phyloP scores from a whole-genome alignment of 92 coral and sea anemone species.

The Galaxea fascicularis region DNA sequence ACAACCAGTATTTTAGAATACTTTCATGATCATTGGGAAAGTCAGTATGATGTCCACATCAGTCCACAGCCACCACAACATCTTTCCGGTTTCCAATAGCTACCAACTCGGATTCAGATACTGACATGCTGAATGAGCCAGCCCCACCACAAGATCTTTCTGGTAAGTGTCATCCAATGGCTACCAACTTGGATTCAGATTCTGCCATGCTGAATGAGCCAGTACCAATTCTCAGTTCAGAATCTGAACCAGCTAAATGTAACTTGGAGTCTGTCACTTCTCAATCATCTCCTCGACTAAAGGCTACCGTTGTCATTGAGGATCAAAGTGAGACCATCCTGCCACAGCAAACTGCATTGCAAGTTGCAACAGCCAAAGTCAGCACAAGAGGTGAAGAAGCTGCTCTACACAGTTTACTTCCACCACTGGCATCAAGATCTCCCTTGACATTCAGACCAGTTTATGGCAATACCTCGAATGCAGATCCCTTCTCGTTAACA shows the following conservation, averaged over 20 bases:
- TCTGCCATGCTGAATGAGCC: not conserved
- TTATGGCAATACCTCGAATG: not conserved
- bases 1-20: conserved; percentile 12
- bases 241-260: conserved; percentile 21
- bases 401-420: conserved; percentile 24
- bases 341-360: conserved; percentile 1
- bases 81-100: conserved; percentile 2
- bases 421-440: not conserved
- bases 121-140: not conserved
- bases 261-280: conserved; percentile 14
- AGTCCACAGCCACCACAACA: conserved; percentile 12
- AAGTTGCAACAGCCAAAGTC: conserved; percentile 23
- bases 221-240: conserved; percentile 6
- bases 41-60: conserved; percentile 16
- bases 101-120: not conserved
- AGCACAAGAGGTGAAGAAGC: conserved; percentile 57
- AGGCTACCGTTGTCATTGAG: conserved; percentile 4
- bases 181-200: not conserved
- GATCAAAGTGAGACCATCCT: not conserved
- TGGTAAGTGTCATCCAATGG: conserved; percentile 4
- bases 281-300: conserved; percentile 14
- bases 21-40: conserved; percentile 33
- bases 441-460: not conserved
- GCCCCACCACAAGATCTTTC: conserved; percentile 19
- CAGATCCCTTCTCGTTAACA: conserved; percentile 31